Percentiles rank a stretch among this genome's conserved stretches.
These are phyloP conservation scores for Cantharis rufa DNA, from an alignment of 2,888 invertebrate species.

Conservation along the genomic window DNA sequence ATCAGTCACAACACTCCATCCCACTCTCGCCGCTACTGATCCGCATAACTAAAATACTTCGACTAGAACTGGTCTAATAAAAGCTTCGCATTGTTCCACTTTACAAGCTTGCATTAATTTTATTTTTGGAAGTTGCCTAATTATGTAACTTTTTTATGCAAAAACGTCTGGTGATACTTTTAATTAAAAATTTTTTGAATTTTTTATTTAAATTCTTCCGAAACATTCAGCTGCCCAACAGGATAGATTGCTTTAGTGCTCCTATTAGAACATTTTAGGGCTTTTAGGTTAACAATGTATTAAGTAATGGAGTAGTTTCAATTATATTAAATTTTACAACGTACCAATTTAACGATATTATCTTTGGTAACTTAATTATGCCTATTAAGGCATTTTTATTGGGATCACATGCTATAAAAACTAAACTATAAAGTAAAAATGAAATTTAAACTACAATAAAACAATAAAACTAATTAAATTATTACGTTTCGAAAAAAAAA, in stretches of 20 bases:
- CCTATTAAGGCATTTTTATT: constrained; percentile 8
- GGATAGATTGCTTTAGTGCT: neutral
- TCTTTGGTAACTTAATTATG: constrained; percentile 24
- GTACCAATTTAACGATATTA: constrained; percentile 15
- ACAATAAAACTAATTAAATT: constrained; percentile 14
- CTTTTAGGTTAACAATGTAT: neutral
- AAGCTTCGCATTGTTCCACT: constrained; percentile 24
- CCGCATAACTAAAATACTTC: constrained; percentile 35
- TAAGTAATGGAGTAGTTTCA: constrained; percentile 3
- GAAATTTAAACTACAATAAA: constrained; percentile 16
- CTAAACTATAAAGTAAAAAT: constrained; percentile 10
- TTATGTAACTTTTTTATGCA: constrained; percentile 8
- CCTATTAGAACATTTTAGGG: neutral
- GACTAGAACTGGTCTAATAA: constrained; percentile 28
- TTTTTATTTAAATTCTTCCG: neutral
- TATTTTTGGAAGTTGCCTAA: constrained; percentile 18
- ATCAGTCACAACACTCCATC: constrained; percentile 36
- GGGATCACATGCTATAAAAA: constrained; percentile 4
- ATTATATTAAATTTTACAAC: constrained; percentile 11
- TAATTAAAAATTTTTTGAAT: neutral
- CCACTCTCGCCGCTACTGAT: constrained; percentile 38
- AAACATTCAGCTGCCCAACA: neutral
- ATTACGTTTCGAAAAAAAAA: constrained; percentile 8
- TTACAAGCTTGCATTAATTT: constrained; percentile 6
- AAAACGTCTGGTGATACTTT: constrained; percentile 3